Evolutionary conservation across 2,797 vertebrate species (phyloP).

Genomic region (Clamator glandarius): DNA sequence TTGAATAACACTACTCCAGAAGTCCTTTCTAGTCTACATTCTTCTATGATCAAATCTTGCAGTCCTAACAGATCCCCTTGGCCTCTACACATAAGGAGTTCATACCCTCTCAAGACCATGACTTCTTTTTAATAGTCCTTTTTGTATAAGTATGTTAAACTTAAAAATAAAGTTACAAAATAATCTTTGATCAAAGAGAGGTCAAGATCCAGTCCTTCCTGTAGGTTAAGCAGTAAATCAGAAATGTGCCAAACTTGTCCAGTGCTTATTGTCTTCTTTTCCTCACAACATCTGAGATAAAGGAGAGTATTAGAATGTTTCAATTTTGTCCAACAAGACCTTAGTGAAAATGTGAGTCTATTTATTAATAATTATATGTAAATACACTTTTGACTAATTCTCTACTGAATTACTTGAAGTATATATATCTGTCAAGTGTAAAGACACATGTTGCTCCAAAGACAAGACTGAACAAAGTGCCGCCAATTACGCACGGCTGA

Average conservation of each 20-base stretch:
- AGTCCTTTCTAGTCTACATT: not conserved
- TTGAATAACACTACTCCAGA: not conserved
- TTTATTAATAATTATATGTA: not conserved
- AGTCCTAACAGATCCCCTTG: not conserved
- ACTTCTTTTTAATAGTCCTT: not conserved
- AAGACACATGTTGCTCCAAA: not conserved
- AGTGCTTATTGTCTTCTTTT: not conserved
- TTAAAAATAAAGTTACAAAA: not conserved
- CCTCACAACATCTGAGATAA: not conserved
- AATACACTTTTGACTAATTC: not conserved
- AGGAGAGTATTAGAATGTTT: not conserved
- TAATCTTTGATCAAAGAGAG: not conserved
- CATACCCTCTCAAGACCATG: accelerated
- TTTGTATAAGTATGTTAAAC: not conserved
- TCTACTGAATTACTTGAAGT: not conserved
- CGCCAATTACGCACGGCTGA: not conserved
- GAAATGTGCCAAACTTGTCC: not conserved
- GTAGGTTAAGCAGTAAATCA: not conserved
- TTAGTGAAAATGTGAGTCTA: not conserved
- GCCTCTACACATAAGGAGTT: not conserved
- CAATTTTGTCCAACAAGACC: not conserved
- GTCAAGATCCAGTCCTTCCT: not conserved
- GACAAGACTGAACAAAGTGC: not conserved
- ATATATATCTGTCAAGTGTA: not conserved
- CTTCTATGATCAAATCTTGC: not conserved